These are phyloP conservation scores for Fratercula arctica DNA, from an alignment of 2,797 vertebrate genomes.

Conservation along the genomic window DNA sequence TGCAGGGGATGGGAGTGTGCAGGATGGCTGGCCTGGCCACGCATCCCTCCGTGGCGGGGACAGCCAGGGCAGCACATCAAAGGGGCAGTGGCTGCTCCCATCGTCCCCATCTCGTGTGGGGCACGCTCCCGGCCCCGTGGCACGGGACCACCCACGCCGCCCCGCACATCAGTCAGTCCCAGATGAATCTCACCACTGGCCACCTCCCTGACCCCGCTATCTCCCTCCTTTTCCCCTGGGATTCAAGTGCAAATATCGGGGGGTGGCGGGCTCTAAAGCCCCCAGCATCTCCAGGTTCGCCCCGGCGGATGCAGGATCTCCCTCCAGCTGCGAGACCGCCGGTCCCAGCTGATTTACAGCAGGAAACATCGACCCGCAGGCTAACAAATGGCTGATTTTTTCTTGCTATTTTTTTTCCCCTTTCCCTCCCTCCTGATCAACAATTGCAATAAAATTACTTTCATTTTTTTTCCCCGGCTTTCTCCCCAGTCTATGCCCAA, in stretches of 20 bases:
- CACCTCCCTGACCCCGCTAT: not conserved
- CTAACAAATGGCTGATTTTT: not conserved
- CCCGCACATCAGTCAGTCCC: not conserved
- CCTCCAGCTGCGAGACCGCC: not conserved
- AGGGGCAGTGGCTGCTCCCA: not conserved
- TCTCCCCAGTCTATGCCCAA: conserved; percentile 28
- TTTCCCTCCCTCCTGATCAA: not conserved
- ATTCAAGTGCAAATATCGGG: conserved; percentile 38
- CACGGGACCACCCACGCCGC: not conserved
- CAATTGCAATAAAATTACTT: not conserved
- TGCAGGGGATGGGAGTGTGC: fast-evolving
- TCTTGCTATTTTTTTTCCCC: fast-evolving
- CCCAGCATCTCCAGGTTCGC: not conserved
- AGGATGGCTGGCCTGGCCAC: not conserved
- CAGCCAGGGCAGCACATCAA: fast-evolving
- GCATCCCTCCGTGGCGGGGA: fast-evolving
- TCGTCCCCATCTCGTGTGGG: not conserved
- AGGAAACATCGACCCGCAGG: not conserved
- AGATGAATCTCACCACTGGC: not conserved
- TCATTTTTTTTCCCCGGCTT: not conserved
- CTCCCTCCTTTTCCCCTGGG: not conserved
- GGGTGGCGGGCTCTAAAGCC: not conserved
- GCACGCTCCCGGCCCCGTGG: not conserved
- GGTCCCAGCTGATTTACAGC: not conserved
- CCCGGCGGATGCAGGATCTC: fast-evolving